Evolutionary conservation across 30 jellyfish, hydroid and myxozoan species (phyloP).

Genomic region (Morbakka virulenta): DNA sequence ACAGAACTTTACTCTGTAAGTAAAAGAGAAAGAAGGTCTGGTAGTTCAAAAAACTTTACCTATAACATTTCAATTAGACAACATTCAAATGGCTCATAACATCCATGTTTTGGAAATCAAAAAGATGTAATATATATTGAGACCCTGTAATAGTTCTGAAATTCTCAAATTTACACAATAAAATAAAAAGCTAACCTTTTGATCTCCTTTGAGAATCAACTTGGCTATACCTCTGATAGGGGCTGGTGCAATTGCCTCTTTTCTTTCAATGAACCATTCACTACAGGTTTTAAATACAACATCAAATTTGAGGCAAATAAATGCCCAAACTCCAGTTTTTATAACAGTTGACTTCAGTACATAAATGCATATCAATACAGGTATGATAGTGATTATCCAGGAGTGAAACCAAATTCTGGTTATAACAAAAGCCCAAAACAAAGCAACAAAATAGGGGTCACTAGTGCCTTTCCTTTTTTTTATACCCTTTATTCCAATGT

Average conservation of each 20-base stretch:
- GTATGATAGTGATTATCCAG: conserved; percentile 63
- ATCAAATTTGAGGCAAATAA: conserved; percentile 2
- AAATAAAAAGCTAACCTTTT: no score
- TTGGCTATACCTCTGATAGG: conserved; percentile 69
- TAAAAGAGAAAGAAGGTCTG: no score
- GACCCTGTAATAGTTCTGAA: no score
- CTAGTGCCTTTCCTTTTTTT: conserved; percentile 69
- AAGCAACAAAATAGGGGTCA: conserved; percentile 77
- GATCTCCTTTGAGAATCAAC: conserved; percentile 71
- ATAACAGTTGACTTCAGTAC: conserved; percentile 12
- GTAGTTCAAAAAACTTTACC: no score
- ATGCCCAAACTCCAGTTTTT: conserved; percentile 24
- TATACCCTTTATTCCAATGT: background rate
- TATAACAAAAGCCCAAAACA: conserved; percentile 78
- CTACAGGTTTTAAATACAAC: background rate
- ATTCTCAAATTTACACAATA: no score
- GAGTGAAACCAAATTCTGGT: conserved; percentile 65
- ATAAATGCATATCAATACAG: conserved; percentile 37
- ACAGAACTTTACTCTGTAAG: no score
- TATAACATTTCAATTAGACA: no score
- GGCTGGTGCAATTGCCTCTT: conserved; percentile 72
- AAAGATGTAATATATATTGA: no score
- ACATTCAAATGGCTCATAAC: no score
- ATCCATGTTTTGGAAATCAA: no score
- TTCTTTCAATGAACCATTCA: conserved; percentile 52